phyloP scores from a whole-genome alignment of 2,113 vertebrate genomes.

The Pseudois nayaur region DNA sequence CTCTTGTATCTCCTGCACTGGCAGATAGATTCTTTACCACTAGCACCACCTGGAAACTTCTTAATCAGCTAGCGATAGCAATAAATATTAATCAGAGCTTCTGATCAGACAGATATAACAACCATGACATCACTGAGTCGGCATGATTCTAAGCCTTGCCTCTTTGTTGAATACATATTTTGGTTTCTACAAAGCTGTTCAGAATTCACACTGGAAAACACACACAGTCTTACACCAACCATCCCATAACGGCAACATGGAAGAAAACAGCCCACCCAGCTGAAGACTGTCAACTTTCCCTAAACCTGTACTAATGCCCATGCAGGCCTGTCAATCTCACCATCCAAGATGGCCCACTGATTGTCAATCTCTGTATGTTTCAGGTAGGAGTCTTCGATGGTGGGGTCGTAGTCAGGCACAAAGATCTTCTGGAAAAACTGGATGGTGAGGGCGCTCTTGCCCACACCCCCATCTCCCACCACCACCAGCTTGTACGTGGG shows the following conservation, averaged over 20 bases:
- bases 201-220: background rate
- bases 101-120: background rate
- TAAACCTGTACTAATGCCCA: background rate
- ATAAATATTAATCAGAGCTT: background rate
- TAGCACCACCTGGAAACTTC: background rate
- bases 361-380: constrained; percentile 99
- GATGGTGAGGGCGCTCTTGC: constrained; percentile 98
- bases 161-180: constrained; percentile 9
- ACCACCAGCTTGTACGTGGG: constrained; percentile 99
- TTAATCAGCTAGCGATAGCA: constrained; percentile 12
- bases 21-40: background rate
- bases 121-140: background rate
- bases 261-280: background rate
- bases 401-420: constrained; percentile 98
- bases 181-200: constrained; percentile 13
- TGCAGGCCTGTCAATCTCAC: constrained; percentile 80
- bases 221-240: background rate
- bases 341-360: constrained; percentile 98
- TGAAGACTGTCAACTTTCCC: background rate
- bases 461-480: constrained; percentile 97
- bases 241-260: background rate
- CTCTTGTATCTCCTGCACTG: background rate
- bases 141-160: background rate
- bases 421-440: constrained; percentile 99
- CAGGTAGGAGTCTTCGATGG: constrained; percentile 98